These are phyloP conservation scores for Salminus brasiliensis DNA, from an alignment of 2,113 vertebrate genomes.

Conservation along the genomic window DNA sequence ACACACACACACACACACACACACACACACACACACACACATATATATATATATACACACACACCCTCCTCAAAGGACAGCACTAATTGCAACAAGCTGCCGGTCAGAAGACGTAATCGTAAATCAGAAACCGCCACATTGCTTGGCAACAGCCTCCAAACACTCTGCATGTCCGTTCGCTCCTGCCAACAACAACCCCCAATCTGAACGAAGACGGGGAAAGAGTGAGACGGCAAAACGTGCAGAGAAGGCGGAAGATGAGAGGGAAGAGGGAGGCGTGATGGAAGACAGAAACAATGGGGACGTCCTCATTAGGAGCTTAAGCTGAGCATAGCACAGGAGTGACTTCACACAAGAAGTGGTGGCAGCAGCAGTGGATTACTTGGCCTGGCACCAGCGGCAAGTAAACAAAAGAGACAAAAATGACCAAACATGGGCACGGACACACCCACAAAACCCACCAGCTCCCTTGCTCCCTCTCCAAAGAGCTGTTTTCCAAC, in stretches of 20 bases:
- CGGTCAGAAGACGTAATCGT: constrained; percentile 69
- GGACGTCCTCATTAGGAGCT: constrained; percentile 2
- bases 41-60: too few relatives aligned
- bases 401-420: constrained; percentile 11
- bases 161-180: constrained; percentile 64
- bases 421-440: constrained; percentile 6
- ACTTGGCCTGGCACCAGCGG: background rate
- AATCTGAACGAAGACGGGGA: constrained; percentile 38
- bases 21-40: constrained; percentile 31
- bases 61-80: constrained; percentile 53
- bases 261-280: background rate
- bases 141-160: constrained; percentile 73
- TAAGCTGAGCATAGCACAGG: constrained; percentile 21
- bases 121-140: constrained; percentile 72
- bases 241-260: background rate
- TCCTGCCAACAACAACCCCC: constrained; percentile 67
- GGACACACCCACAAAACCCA: background rate
- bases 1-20: constrained; percentile 35
- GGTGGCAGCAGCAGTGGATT: background rate
- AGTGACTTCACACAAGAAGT: constrained; percentile 18
- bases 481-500: background rate
- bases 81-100: constrained; percentile 76
- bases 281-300: background rate
- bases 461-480: background rate
- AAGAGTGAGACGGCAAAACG: constrained; percentile 30